Conservation (phyloP, 1,140 invertebrate species). For the Vollenhovia emeryi region DNA sequence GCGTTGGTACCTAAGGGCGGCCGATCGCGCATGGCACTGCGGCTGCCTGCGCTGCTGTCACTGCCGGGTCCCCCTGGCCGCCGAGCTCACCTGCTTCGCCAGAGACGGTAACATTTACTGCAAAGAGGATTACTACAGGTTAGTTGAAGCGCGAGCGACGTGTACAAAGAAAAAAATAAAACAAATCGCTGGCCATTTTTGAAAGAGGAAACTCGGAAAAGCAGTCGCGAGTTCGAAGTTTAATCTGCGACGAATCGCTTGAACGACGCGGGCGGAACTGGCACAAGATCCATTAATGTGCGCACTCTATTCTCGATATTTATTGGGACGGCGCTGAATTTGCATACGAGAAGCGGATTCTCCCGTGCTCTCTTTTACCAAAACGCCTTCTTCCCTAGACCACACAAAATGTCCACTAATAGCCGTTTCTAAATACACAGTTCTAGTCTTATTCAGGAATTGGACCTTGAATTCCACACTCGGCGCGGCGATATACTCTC, state of each 20-base stretch:
- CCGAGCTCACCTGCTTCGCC: conserved; percentile 95
- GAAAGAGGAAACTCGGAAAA: too few relatives aligned
- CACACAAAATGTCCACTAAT: conserved; percentile 85
- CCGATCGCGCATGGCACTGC: conserved; percentile 96
- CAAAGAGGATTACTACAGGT: conserved; percentile 98
- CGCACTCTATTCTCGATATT: conserved; percentile 79
- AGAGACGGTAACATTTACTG: conserved; percentile 97
- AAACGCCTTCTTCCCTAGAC: conserved; percentile 71
- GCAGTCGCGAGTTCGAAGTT: neutral
- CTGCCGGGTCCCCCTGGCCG: conserved; percentile 93
- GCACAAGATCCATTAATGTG: conserved; percentile 78
- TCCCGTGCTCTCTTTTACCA: conserved; percentile 3
- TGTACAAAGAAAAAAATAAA: too few relatives aligned
- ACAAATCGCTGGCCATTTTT: neutral
- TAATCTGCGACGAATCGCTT: conserved; percentile 30
- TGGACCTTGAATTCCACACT: conserved; percentile 61
- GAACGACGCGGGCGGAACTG: conserved; percentile 69
- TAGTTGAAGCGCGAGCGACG: conserved; percentile 76
- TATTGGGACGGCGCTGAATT: conserved; percentile 83
- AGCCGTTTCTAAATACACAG: conserved; percentile 68
- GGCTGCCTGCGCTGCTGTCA: conserved; percentile 94
- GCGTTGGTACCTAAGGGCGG: conserved; percentile 93
- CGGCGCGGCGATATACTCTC: conserved; percentile 49
- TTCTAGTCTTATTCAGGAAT: conserved; percentile 30
- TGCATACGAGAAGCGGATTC: conserved; percentile 81